A percentile compares a stretch with the other conserved stretches of the same genome.
Evolutionary conservation across 2,888 invertebrate genomes (phyloP).

Genomic region (Drosophila maculinotata): DNA sequence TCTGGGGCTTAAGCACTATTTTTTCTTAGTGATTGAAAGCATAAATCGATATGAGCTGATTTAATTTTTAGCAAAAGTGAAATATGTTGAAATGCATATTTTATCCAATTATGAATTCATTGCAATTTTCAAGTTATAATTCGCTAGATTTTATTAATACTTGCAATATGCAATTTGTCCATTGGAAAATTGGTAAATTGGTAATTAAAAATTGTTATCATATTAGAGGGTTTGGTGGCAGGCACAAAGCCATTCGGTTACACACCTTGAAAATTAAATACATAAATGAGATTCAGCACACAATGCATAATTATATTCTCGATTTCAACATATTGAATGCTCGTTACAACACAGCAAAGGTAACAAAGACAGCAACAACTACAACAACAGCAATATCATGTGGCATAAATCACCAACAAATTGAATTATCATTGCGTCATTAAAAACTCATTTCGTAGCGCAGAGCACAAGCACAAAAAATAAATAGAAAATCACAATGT

Average conservation of each 20-base stretch:
- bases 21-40: too few species aligned
- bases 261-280: conserved; percentile 33
- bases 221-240: background rate
- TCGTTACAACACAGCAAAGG: too few species aligned
- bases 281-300: conserved; percentile 14
- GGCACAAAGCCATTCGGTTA: background rate
- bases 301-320: conserved; percentile 61
- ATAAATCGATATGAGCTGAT: too few species aligned
- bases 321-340: conserved; percentile 66
- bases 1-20: too few species aligned
- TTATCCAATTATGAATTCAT: too few species aligned
- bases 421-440: conserved; percentile 81
- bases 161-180: background rate
- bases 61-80: too few species aligned
- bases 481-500: conserved; percentile 10
- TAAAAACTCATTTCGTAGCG: conserved; percentile 74
- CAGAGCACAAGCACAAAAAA: conserved; percentile 16
- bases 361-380: conserved; percentile 12
- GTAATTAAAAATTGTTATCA: conserved; percentile 34
- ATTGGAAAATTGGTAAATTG: conserved; percentile 8
- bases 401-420: conserved; percentile 78
- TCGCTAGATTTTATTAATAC: background rate
- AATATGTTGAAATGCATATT: too few species aligned
- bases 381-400: conserved; percentile 46
- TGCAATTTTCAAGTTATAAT: too few species aligned